These are phyloP conservation scores for Dasyornis broadbenti DNA, from an alignment of 2,113 vertebrate genomes.

Conservation along the genomic window DNA sequence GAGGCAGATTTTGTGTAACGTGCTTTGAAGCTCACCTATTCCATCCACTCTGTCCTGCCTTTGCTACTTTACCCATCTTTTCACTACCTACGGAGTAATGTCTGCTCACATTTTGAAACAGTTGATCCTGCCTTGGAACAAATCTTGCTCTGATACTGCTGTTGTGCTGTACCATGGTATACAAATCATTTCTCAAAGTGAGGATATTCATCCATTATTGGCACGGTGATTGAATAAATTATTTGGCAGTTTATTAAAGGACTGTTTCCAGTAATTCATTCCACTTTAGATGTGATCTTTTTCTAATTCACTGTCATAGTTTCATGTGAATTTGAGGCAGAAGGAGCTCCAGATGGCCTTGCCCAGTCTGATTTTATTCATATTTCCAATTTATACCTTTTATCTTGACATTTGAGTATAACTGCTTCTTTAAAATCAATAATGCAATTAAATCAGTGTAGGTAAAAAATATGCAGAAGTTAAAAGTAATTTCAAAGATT, in stretches of 20 bases:
- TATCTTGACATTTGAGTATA: conserved; percentile 17
- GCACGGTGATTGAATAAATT: neutral
- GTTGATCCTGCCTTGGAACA: neutral
- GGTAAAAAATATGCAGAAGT: neutral
- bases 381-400: neutral
- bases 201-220: neutral
- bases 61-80: neutral
- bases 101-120: neutral
- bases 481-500: neutral
- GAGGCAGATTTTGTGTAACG: neutral
- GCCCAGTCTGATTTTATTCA: conserved; percentile 1
- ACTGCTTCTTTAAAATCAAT: conserved; percentile 6
- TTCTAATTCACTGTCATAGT: neutral
- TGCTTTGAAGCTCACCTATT: neutral
- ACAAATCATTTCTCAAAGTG: neutral
- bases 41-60: neutral
- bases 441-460: neutral
- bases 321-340: conserved; percentile 8
- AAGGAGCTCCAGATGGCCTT: conserved; percentile 39
- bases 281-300: neutral
- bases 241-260: neutral
- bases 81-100: neutral
- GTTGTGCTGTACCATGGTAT: neutral
- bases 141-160: neutral
- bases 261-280: neutral